These are phyloP conservation scores for Enteromius fasciolatus DNA, from an alignment of 2,797 vertebrate species.

Conservation along the genomic window DNA sequence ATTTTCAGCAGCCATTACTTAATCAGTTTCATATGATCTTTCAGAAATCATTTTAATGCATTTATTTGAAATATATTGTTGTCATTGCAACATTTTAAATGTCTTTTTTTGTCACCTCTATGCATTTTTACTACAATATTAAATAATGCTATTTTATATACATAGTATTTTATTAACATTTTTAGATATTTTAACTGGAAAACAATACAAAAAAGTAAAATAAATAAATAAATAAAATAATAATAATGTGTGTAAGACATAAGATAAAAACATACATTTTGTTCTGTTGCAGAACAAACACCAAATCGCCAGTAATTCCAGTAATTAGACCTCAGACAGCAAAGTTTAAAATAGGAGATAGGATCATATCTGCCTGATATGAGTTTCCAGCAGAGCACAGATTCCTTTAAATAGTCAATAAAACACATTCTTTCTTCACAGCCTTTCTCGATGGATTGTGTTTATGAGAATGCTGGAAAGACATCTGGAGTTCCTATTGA, in stretches of 20 bases:
- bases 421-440: slow-evolving; percentile 23
- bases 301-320: not conserved
- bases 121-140: not conserved
- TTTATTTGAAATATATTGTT: no score
- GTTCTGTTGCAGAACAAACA: not conserved
- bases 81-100: not conserved
- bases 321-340: slow-evolving; percentile 10
- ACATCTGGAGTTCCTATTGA: slow-evolving; percentile 43
- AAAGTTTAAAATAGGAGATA: not conserved
- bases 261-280: no score
- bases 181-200: not conserved
- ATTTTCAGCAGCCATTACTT: no score
- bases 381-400: slow-evolving; percentile 20
- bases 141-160: no score
- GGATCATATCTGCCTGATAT: slow-evolving; percentile 1
- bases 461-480: slow-evolving; percentile 23
- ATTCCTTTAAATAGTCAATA: slow-evolving; percentile 31
- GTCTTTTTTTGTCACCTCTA: not conserved
- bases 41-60: not conserved
- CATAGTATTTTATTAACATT: not conserved
- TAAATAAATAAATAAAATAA: no score
- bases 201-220: not conserved
- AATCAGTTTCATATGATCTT: not conserved
- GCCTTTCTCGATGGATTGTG: not conserved
- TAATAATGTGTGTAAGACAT: no score